phyloP scores from a whole-genome alignment of 2,888 invertebrate species.

The Mystacides longicornis region DNA sequence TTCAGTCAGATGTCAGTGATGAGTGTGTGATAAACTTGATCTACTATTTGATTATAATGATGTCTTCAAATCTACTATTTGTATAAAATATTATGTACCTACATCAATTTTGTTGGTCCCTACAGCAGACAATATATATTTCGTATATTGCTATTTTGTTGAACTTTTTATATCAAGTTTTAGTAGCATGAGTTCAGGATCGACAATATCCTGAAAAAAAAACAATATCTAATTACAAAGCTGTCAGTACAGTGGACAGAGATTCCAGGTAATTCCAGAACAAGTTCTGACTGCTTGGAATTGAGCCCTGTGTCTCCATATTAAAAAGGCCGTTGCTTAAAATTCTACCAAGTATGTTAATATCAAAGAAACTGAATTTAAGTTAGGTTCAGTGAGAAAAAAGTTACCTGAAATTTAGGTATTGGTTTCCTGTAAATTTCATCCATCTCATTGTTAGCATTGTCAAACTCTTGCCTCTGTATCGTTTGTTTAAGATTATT shows the following conservation, averaged over 20 bases:
- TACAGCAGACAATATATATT: too few species aligned
- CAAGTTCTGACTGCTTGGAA: too few species aligned
- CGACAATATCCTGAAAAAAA: constrained; percentile 40
- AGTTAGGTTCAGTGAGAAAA: not conserved
- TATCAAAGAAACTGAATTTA: not conserved
- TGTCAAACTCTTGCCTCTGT: not conserved
- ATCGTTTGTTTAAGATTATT: not conserved
- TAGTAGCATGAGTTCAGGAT: constrained; percentile 46
- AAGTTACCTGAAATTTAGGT: not conserved
- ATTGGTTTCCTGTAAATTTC: not conserved
- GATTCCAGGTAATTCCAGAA: too few species aligned
- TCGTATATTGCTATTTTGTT: not conserved
- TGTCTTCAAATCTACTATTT: too few species aligned
- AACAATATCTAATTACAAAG: not conserved
- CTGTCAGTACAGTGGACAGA: too few species aligned
- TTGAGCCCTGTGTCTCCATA: too few species aligned
- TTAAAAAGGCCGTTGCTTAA: too few species aligned
- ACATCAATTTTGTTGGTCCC: too few species aligned
- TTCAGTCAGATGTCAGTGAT: too few species aligned
- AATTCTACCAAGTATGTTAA: not conserved
- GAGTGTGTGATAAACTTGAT: too few species aligned
- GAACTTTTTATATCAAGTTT: constrained; percentile 41
- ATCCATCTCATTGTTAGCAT: not conserved
- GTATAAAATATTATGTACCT: too few species aligned
- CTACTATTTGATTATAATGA: too few species aligned